These are phyloP conservation scores for Drosophila nikananu DNA, from an alignment of 1,140 invertebrate species.

Conservation along the genomic window DNA sequence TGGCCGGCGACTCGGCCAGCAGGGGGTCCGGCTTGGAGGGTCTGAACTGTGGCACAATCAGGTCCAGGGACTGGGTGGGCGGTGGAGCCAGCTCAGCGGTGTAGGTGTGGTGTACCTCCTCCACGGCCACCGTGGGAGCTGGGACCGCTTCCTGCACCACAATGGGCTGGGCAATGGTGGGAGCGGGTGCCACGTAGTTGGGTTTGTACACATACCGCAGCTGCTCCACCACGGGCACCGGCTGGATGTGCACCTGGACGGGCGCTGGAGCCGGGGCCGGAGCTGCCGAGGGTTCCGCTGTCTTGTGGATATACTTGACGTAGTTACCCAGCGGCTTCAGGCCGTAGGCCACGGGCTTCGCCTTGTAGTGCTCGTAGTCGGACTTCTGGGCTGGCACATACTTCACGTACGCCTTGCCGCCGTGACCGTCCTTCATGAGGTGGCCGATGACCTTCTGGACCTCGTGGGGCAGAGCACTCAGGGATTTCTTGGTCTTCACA, in stretches of 20 bases:
- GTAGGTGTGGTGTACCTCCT: slow-evolving; percentile 70
- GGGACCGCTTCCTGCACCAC: slow-evolving; percentile 60
- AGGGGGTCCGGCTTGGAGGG: slow-evolving; percentile 74
- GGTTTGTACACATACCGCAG: slow-evolving; percentile 77
- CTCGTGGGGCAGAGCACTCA: slow-evolving; percentile 64
- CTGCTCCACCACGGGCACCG: slow-evolving; percentile 78
- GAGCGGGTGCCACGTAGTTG: slow-evolving; percentile 12
- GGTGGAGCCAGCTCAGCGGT: slow-evolving; percentile 42
- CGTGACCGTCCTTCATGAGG: slow-evolving; percentile 63
- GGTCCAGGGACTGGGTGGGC: slow-evolving; percentile 19
- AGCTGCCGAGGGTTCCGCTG: slow-evolving; percentile 1
- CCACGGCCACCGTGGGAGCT: slow-evolving; percentile 3
- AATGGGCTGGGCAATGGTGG: slow-evolving; percentile 65
- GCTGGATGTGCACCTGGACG: slow-evolving; percentile 77
- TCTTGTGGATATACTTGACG: slow-evolving; percentile 52
- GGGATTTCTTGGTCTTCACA: slow-evolving; percentile 66
- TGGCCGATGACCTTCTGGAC: slow-evolving; percentile 79
- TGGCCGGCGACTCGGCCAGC: slow-evolving; percentile 34
- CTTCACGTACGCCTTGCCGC: slow-evolving; percentile 75
- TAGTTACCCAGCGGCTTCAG: slow-evolving; percentile 45
- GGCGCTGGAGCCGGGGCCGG: slow-evolving; percentile 25
- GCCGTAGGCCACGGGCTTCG: slow-evolving; percentile 37
- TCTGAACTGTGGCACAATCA: slow-evolving; percentile 47
- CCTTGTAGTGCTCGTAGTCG: slow-evolving; percentile 65
- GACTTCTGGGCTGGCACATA: slow-evolving; percentile 67